Percentiles rank a stretch among this genome's conserved stretches.
Evolutionary conservation across 2,888 invertebrate species (phyloP).

Genomic region (Stenoptilia bipunctidactyla): DNA sequence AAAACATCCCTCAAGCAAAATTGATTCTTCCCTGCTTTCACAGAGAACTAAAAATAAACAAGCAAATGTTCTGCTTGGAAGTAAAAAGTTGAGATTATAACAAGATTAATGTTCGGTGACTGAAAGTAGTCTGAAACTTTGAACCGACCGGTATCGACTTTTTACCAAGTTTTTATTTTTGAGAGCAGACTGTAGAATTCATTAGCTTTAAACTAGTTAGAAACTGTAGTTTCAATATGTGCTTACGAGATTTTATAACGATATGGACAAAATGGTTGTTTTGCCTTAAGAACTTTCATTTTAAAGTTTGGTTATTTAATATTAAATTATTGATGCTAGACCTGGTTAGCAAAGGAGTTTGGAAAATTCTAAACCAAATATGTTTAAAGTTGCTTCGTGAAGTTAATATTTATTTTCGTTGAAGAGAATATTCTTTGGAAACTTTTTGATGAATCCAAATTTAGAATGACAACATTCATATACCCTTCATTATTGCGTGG

Average conservation of each 20-base stretch:
- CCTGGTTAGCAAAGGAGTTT: no score
- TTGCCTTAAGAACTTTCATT: no score
- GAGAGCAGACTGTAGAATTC: conserved; percentile 53
- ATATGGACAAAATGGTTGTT: not conserved
- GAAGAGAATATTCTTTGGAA: no score
- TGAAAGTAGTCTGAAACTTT: conserved; percentile 53
- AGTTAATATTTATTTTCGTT: no score
- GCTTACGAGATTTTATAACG: conserved; percentile 13
- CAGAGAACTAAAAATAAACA: conserved; percentile 10
- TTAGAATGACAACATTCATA: no score
- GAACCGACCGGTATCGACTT: conserved; percentile 56
- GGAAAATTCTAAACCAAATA: no score
- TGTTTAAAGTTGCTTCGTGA: no score
- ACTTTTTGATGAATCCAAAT: no score
- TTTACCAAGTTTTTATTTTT: conserved; percentile 34
- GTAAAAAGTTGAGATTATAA: conserved; percentile 34
- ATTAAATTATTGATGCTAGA: no score
- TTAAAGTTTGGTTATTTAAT: no score
- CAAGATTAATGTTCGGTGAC: conserved; percentile 62
- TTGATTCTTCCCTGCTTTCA: conserved; percentile 8
- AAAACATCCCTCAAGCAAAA: conserved; percentile 1
- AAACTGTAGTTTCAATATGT: conserved; percentile 39
- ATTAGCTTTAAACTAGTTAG: conserved; percentile 47
- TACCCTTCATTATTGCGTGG: no score
- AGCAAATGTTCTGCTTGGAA: not conserved